phyloP scores from a whole-genome alignment of 1,140 invertebrate species.

The Ceratosolen fusciceps region DNA sequence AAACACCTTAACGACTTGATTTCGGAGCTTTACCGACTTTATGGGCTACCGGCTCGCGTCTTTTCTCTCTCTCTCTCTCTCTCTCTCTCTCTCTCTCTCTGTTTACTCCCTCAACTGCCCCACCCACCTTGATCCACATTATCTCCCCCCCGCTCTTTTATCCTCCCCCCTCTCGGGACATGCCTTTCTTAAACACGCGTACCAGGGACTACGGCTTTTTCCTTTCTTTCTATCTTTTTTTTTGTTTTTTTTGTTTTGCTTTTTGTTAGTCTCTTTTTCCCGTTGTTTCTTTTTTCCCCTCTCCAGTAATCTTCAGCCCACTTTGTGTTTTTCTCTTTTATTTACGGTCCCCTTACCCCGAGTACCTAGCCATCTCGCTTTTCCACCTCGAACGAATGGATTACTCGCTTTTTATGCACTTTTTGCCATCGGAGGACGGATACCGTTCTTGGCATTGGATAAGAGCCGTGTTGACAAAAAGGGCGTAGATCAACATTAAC shows the following conservation, averaged over 20 bases:
- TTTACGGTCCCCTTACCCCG: not conserved
- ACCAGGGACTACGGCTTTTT: too few relatives aligned
- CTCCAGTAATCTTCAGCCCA: not conserved
- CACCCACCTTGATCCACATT: not conserved
- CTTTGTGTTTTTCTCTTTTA: not conserved
- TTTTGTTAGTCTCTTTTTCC: not conserved
- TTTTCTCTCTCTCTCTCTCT: slow-evolving; percentile 3
- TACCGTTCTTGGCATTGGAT: not conserved
- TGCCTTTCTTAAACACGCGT: too few relatives aligned
- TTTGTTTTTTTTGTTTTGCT: not conserved
- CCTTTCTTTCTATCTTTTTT: not conserved
- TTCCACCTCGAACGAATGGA: slow-evolving; percentile 4
- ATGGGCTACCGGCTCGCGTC: slow-evolving; percentile 4
- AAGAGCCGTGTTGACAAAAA: not conserved
- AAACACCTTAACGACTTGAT: slow-evolving; percentile 35
- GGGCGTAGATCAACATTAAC: not conserved
- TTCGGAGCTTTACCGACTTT: slow-evolving; percentile 17
- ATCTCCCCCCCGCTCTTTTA: not conserved
- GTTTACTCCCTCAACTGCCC: not conserved
- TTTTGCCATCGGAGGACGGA: not conserved
- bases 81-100: not conserved
- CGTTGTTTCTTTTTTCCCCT: not conserved
- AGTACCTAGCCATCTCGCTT: not conserved
- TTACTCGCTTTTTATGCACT: not conserved
- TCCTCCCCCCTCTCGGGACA: too few relatives aligned